These are phyloP conservation scores for Drosophila seguyi DNA, from an alignment of 1,140 invertebrate species.

Conservation along the genomic window DNA sequence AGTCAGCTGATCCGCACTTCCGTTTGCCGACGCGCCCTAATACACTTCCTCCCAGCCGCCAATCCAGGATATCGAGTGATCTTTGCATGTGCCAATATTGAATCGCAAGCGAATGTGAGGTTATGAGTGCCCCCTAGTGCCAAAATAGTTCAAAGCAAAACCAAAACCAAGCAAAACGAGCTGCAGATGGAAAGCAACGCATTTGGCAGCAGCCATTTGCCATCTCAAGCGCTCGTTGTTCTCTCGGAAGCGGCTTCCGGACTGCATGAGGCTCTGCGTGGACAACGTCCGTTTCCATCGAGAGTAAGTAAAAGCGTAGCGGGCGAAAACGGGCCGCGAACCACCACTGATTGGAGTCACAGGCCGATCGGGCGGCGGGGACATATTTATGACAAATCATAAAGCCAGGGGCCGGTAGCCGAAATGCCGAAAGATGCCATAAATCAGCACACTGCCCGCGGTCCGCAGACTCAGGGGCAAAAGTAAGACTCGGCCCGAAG, in stretches of 20 bases:
- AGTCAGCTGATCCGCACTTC: conserved; percentile 32
- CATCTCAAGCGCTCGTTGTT: conserved; percentile 92
- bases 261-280: conserved; percentile 90
- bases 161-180: conserved; percentile 42
- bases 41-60: conserved; percentile 27
- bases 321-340: conserved; percentile 1
- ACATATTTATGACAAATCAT: conserved; percentile 84
- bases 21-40: conserved; percentile 44
- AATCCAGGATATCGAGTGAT: conserved; percentile 25
- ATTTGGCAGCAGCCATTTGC: conserved; percentile 87
- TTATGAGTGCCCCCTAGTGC: conserved; percentile 58
- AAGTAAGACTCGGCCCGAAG: conserved; percentile 15
- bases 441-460: conserved; percentile 72
- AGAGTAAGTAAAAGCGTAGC: conserved; percentile 73
- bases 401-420: conserved; percentile 65
- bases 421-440: conserved; percentile 65
- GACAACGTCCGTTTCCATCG: conserved; percentile 89
- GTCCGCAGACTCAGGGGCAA: conserved; percentile 20
- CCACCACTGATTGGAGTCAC: conserved; percentile 23
- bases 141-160: conserved; percentile 44
- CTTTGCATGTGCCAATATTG: conserved; percentile 48
- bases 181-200: conserved; percentile 85
- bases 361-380: conserved; percentile 39
- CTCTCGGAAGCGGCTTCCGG: conserved; percentile 91
- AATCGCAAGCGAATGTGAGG: conserved; percentile 60